These are phyloP conservation scores for Acropternis orthonyx DNA, from an alignment of 2,797 vertebrate genomes.

Conservation along the genomic window DNA sequence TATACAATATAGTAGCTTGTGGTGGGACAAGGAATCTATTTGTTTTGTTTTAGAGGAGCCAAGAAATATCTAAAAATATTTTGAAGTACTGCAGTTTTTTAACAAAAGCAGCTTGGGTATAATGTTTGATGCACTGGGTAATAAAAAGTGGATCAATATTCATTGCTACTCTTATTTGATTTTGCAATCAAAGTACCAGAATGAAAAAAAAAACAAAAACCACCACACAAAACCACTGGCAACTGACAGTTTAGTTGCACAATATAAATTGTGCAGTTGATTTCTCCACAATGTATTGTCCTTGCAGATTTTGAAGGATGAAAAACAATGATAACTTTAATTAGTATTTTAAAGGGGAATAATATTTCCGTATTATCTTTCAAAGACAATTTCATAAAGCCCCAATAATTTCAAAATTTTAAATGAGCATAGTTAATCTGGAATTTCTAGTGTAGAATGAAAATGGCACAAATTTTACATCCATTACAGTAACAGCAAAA, in stretches of 20 bases:
- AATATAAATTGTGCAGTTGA: neutral
- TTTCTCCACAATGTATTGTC: neutral
- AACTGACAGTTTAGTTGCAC: neutral
- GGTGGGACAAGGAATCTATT: neutral
- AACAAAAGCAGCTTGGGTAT: neutral
- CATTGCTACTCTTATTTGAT: neutral
- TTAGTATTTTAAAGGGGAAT: neutral
- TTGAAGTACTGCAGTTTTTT: neutral
- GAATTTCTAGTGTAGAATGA: neutral
- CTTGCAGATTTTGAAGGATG: neutral
- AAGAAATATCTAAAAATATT: neutral
- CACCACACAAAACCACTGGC: neutral
- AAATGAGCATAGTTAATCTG: neutral
- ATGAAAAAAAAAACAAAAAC: neutral
- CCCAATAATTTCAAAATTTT: neutral
- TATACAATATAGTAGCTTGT: neutral
- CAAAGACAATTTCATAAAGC: neutral
- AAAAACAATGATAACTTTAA: neutral
- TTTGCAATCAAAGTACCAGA: neutral
- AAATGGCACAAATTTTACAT: neutral
- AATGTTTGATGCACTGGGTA: neutral
- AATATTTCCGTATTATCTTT: neutral
- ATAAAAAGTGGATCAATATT: slow-evolving; percentile 30
- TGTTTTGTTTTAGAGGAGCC: neutral
- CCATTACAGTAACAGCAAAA: neutral